Percentiles rank a stretch among this genome's conserved stretches.
Evolutionary conservation across 2,888 invertebrate genomes (phyloP).

Genomic region (Pantelozetes paolii): DNA sequence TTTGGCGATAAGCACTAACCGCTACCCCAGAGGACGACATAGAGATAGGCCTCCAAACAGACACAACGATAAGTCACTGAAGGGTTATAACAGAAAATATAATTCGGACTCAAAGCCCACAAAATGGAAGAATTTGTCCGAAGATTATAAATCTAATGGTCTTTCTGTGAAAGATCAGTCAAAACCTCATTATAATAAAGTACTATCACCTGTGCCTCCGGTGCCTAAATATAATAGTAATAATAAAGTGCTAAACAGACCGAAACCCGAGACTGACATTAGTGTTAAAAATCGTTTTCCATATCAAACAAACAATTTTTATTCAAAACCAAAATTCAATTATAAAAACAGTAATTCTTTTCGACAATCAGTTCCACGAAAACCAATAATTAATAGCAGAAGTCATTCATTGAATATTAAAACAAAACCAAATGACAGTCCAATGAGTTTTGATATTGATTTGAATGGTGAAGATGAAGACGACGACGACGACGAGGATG

Average conservation of each 20-base stretch:
- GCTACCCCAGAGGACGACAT: neutral
- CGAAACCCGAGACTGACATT: conserved; percentile 10
- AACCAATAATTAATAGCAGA: neutral
- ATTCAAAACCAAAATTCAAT: neutral
- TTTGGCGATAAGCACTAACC: neutral
- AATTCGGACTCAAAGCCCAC: neutral
- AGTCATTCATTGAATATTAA: neutral
- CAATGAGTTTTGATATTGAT: conserved; percentile 2
- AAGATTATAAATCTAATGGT: neutral
- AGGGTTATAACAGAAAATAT: neutral
- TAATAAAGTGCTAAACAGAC: conserved; percentile 24
- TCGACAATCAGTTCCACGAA: neutral
- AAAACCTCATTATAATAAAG: neutral
- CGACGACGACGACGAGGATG: neutral
- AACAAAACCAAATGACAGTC: neutral
- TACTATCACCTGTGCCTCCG: neutral
- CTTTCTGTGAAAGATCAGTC: neutral
- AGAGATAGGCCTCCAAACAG: neutral
- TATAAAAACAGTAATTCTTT: conserved; percentile 17
- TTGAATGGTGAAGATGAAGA: neutral
- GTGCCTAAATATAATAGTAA: neutral
- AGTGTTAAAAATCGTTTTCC: neutral
- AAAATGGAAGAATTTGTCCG: neutral
- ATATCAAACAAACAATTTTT: neutral
- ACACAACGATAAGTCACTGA: neutral